These are phyloP conservation scores for Desmodus rotundus DNA, from an alignment of 2,113 vertebrate genomes.

Conservation along the genomic window DNA sequence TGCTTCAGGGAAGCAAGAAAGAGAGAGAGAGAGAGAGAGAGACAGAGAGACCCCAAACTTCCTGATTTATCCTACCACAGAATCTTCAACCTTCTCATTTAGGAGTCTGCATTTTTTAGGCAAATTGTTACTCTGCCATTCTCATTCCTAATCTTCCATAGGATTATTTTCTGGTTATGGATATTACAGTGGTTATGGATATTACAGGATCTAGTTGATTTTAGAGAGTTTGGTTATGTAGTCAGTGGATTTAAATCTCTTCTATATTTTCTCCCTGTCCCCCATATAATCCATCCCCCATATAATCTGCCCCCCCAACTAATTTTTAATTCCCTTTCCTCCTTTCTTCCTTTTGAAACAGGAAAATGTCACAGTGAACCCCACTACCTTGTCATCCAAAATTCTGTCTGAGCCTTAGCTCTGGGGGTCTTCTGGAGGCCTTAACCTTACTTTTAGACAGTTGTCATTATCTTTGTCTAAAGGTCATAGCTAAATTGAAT, in stretches of 20 bases:
- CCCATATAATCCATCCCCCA: too few relatives aligned
- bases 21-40: too few relatives aligned
- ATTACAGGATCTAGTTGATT: neutral
- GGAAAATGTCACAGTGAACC: conserved; percentile 30
- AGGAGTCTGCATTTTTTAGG: neutral
- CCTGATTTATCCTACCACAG: neutral
- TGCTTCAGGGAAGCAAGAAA: neutral
- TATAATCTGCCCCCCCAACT: too few relatives aligned
- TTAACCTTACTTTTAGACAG: conserved; percentile 86
- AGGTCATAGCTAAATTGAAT: conserved; percentile 91
- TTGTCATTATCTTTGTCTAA: conserved; percentile 91
- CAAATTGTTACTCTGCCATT: neutral
- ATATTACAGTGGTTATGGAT: neutral
- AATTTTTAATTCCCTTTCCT: neutral
- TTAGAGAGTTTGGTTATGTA: neutral
- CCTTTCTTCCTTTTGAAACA: conserved; percentile 9
- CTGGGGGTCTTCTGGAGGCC: conserved; percentile 76
- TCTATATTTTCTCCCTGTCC: neutral
- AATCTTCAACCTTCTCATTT: neutral
- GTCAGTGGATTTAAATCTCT: neutral
- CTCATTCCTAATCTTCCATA: neutral
- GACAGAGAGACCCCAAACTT: neutral
- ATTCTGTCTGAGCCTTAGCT: conserved; percentile 52
- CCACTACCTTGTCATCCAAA: conserved; percentile 26
- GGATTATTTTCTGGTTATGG: neutral